These are phyloP conservation scores for Drepanosiphum platanoidis DNA, from an alignment of 2,888 invertebrate genomes.

Conservation along the genomic window DNA sequence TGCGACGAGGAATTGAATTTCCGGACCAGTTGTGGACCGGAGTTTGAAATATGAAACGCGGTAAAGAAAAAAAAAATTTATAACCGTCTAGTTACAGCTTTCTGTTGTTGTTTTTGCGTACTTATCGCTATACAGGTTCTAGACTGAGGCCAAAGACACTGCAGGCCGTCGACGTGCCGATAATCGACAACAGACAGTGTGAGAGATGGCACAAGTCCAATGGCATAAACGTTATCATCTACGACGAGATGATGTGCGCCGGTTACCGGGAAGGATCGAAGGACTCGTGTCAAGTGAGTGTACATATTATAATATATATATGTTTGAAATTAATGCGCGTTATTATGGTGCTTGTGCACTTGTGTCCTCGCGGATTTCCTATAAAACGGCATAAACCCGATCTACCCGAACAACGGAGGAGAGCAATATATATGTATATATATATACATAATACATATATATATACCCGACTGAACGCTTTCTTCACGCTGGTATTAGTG, in stretches of 20 bases:
- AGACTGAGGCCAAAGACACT: conserved; percentile 87
- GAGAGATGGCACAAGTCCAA: conserved; percentile 77
- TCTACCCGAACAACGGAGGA: not conserved
- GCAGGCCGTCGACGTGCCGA: conserved; percentile 91
- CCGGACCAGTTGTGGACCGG: too few species aligned
- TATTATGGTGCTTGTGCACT: too few species aligned
- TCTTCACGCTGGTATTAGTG: not conserved
- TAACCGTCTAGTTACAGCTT: not conserved
- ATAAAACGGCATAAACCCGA: not conserved
- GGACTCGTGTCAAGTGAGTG: conserved; percentile 76
- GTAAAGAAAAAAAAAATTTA: not conserved
- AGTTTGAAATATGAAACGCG: not conserved
- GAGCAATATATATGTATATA: not conserved
- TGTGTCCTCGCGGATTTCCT: too few species aligned
- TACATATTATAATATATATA: not conserved
- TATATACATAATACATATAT: not conserved
- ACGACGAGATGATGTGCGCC: conserved; percentile 95
- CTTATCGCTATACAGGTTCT: conserved; percentile 74
- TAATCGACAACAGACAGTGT: conserved; percentile 85
- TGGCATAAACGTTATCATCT: conserved; percentile 88
- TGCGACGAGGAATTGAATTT: too few species aligned
- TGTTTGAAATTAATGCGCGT: not conserved
- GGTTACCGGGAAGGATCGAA: conserved; percentile 89
- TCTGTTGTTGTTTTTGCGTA: conserved; percentile 56
- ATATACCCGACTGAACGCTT: not conserved